Evolutionary conservation across 2,113 vertebrate genomes (phyloP), one percentile per base, ranked within the genome.

Genomic region (Tricholaema leucomelas): DNA sequence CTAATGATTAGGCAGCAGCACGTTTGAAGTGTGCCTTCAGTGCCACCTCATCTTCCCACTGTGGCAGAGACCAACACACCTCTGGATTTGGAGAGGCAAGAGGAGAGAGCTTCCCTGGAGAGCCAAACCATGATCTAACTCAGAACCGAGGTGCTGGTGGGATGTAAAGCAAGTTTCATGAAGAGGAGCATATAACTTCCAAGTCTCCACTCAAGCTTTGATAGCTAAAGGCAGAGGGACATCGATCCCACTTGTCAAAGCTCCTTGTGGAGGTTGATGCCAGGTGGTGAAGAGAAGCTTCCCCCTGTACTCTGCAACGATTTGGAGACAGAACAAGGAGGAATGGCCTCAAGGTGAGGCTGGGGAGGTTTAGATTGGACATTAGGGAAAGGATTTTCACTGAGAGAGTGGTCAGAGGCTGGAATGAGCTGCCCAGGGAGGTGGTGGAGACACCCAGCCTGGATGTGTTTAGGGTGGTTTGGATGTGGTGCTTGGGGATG

Each of bases 171-270:
- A 11, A 24, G 23, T 16, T n/a, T 6, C 24, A 30, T 4, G 55
- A 54, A 65, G 48, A 63, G 10, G 6, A 33, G 25, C 3, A 9
- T 25, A 3, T 8, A 50, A 46, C 31, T 55, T 8, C 56, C 42
- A 64, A 78, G 50, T 24, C 35, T 74, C 9, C 44, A 48, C 46
- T 5, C 25, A 56, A 3, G 35, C 52, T 0, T 5, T 9, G 27
- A 15, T 5, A 28, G 20, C 79, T 2, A 27, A 33, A 80, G 21
- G 56, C 35, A 54, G 27, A 25, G 42, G 10, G 23, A 58, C 0
- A 5, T 35, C 0, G 0, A 73, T 7, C 18, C 17, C 55, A 15
- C 0, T 0, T 9, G 30, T 1, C 54, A 33, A 21, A 76, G 77
- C 54, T 36, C 46, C 23, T 33, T 14, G 40, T 12, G 25, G 80